A percentile compares a stretch with the other conserved stretches of the same genome.
Conservation (phyloP, 2,888 invertebrate species). For the Abscondita cerata region DNA sequence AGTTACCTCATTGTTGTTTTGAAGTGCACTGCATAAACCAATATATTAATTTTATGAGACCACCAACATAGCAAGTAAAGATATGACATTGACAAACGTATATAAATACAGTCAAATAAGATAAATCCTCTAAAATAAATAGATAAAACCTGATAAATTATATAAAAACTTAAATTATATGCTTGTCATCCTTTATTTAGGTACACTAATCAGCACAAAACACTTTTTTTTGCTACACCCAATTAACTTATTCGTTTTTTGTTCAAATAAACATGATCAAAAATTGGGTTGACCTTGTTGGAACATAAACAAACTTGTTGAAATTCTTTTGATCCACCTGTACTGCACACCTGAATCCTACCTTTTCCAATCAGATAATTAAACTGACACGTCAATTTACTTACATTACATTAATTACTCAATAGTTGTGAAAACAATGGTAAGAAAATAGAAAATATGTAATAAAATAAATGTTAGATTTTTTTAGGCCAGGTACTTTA, state of each 20-base stretch:
- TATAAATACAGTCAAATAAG: too few relatives aligned
- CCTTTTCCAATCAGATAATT: neutral
- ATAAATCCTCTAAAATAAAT: constrained; percentile 1
- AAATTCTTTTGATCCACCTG: constrained; percentile 26
- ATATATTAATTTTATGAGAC: too few relatives aligned
- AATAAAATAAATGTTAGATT: constrained; percentile 6
- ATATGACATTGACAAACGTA: too few relatives aligned
- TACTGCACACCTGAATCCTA: constrained; percentile 35
- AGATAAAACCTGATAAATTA: neutral
- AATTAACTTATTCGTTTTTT: neutral
- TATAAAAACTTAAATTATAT: neutral
- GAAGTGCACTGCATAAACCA: constrained; percentile 18
- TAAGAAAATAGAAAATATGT: constrained; percentile 26
- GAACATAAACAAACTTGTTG: constrained; percentile 13
- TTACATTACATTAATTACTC: too few relatives aligned
- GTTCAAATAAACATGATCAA: neutral
- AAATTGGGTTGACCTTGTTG: constrained; percentile 2
- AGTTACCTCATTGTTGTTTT: constrained; percentile 41
- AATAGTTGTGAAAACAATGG: constrained; percentile 34
- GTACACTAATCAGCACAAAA: too few relatives aligned
- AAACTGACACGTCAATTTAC: constrained; percentile 34
- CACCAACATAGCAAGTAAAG: too few relatives aligned
- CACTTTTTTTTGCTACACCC: too few relatives aligned
- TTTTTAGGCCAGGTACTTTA: constrained; percentile 88
- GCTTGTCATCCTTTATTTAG: neutral